Evolutionary conservation across 2,113 vertebrate genomes (phyloP).

Genomic region (Dendropsophus ebraccatus): DNA sequence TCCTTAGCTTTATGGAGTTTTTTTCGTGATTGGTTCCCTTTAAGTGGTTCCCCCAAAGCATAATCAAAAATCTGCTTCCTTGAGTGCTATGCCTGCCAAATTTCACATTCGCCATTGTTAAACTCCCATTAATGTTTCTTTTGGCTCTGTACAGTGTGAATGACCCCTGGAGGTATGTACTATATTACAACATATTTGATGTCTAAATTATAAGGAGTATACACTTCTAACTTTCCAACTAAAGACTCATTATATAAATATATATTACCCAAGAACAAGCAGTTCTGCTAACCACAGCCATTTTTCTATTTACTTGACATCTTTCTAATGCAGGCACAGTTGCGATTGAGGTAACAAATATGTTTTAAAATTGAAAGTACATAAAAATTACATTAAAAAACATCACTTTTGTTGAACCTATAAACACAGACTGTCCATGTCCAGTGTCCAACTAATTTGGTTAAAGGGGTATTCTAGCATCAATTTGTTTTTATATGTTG

Average conservation of each 20-base stretch:
- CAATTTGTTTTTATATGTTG: too few relatives aligned
- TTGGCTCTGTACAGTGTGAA: background rate
- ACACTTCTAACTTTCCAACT: background rate
- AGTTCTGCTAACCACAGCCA: background rate
- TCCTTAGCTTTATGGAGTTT: too few relatives aligned
- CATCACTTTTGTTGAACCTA: too few relatives aligned
- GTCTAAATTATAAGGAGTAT: background rate
- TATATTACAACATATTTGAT: constrained; percentile 4
- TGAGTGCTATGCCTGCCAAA: background rate
- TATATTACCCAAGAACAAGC: background rate
- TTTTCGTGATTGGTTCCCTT: too few relatives aligned
- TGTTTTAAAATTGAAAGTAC: too few relatives aligned
- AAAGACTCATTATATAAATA: background rate
- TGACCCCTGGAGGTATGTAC: background rate
- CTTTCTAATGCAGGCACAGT: too few relatives aligned
- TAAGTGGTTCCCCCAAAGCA: background rate
- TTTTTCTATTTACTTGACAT: background rate
- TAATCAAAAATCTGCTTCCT: background rate
- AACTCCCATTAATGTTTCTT: background rate
- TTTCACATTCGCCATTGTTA: constrained; percentile 9
- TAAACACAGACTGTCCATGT: too few relatives aligned
- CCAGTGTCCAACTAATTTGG: too few relatives aligned
- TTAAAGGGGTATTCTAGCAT: too few relatives aligned
- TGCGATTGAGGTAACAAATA: too few relatives aligned
- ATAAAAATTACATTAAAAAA: too few relatives aligned